Percentiles rank a stretch among this genome's conserved stretches.
Conservation (phyloP, 2,113 vertebrate genomes). For the Bombycilla garrulus region DNA sequence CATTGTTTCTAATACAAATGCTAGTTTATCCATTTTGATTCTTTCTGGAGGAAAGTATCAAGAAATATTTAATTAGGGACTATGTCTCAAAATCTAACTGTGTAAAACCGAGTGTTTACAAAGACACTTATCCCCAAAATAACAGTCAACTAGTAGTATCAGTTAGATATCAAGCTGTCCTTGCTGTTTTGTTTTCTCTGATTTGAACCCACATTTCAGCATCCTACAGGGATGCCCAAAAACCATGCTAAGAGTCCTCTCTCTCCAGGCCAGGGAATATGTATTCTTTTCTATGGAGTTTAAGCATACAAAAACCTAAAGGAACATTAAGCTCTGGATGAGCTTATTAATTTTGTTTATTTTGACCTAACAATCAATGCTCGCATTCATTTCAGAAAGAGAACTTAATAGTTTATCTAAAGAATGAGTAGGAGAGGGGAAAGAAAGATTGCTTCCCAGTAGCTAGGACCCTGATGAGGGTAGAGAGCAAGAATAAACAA, state of each 20-base stretch:
- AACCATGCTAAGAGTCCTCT: neutral
- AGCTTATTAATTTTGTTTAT: neutral
- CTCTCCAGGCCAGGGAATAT: neutral
- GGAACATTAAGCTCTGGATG: neutral
- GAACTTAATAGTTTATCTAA: neutral
- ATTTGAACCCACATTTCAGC: neutral
- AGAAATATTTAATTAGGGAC: neutral
- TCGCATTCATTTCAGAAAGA: neutral
- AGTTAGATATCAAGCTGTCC: neutral
- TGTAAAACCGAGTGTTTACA: neutral
- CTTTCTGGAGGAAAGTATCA: neutral
- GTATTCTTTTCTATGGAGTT: neutral
- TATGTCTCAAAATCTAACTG: neutral
- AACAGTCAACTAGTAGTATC: neutral
- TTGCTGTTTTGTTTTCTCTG: neutral
- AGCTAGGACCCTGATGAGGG: neutral
- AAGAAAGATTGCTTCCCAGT: neutral
- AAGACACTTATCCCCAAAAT: neutral
- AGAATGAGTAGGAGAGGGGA: fast-evolving
- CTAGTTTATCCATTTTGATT: neutral
- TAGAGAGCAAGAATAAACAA: neutral
- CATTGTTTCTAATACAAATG: neutral
- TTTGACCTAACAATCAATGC: neutral
- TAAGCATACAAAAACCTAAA: neutral
- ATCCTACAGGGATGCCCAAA: neutral